A percentile compares a stretch with the other conserved stretches of the same genome.
Evolutionary conservation across 2,888 invertebrate genomes (phyloP).

Genomic region (Mimachlamys varia): DNA sequence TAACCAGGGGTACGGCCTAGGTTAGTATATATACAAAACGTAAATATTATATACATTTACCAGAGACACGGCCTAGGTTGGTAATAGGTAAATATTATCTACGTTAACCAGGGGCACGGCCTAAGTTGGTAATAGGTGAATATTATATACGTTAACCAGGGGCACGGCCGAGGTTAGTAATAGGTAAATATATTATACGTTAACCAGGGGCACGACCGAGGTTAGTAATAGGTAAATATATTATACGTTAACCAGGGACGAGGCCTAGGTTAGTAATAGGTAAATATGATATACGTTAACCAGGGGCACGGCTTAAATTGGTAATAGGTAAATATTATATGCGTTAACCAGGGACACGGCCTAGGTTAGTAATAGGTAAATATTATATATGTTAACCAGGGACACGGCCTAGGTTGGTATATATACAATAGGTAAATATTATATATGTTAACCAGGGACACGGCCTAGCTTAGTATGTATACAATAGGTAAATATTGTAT

Average conservation of each 20-base stretch:
- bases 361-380: not conserved
- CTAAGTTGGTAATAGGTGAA: not conserved
- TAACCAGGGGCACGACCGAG: conserved; percentile 32
- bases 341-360: conserved; percentile 17
- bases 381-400: not conserved
- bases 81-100: no score
- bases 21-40: not conserved
- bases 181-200: not conserved
- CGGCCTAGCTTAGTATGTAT: not conserved
- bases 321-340: no score
- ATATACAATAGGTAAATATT: no score
- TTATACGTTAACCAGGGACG: not conserved
- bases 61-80: conserved; percentile 13
- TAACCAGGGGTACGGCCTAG: conserved; percentile 37
- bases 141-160: not conserved
- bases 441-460: not conserved
- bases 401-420: conserved; percentile 4
- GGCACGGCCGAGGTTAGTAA: conserved; percentile 14
- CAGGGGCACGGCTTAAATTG: conserved; percentile 6
- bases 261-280: not conserved
- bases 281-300: not conserved
- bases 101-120: conserved; percentile 29
- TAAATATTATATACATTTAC: not conserved
- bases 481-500: no score
- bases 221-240: not conserved